Base-by-base conservation (phyloP, 2,888 invertebrate genomes). In the Mayetiola destructor region DNA sequence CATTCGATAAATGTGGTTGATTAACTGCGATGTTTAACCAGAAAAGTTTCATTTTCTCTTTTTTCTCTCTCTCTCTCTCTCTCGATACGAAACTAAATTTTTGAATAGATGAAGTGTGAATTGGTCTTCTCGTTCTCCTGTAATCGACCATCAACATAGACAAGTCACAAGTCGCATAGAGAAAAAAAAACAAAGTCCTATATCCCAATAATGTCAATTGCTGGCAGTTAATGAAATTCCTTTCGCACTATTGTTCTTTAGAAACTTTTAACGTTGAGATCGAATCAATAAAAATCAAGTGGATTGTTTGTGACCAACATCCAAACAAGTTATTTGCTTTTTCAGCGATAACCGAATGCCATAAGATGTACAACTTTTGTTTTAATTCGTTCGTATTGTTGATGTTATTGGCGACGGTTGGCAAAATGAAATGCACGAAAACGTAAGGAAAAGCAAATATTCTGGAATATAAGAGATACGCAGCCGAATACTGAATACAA, bases 161-260 rank as follows among this genome's bases (percentile, higher is more conserved):
- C n/a, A n/a, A n/a, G n/a, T n/a, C n/a, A n/a, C n/a, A n/a, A n/a
- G n/a, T n/a, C n/a, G n/a, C n/a, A n/a, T n/a, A n/a, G n/a, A n/a
- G n/a, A n/a, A n/a, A n/a, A n/a, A n/a, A n/a, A n/a, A n/a, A n/a
- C n/a, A n/a, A n/a, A n/a, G n/a, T n/a, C n/a, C n/a, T n/a, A n/a
- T n/a, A n/a, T n/a, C n/a, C n/a, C n/a, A n/a, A n/a, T n/a, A 48
- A 48, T 48, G 48, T 27, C 48, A 48, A 48, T 48, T 48, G 48
- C 9, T 21, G 23, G 12, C 23, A 48, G 48, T 48, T 48, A 48
- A 48, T 48, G 48, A 48, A 48, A 48, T 48, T 48, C 48, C 27
- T 48, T 40, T n/a, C 5, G 4, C n/a, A 27, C 23, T 27, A 48
- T 48, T 48, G n/a, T n/a, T n/a, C n/a, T n/a, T n/a, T n/a, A n/a